phyloP scores from a whole-genome alignment of 2,113 vertebrate genomes.

The Toxostoma redivivum region DNA sequence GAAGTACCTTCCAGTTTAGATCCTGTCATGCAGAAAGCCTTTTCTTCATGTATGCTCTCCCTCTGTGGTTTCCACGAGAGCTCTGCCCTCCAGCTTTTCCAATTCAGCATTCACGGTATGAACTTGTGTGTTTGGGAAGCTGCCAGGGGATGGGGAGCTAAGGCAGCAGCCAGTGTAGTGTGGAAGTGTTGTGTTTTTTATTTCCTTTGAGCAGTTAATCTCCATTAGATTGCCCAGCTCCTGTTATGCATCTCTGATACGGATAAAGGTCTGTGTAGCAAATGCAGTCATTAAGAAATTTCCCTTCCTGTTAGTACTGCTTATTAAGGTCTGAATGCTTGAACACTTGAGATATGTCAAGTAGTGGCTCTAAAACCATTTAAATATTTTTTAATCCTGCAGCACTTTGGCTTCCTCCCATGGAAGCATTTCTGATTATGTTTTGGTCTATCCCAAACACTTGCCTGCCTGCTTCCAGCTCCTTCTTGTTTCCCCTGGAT shows the following conservation, averaged over 20 bases:
- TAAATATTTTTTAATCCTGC: not conserved
- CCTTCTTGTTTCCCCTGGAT: not conserved
- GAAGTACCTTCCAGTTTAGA: constrained; percentile 47
- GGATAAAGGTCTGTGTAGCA: not conserved
- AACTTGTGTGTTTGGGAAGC: constrained; percentile 36
- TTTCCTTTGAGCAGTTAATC: constrained; percentile 54
- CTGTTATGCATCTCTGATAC: constrained; percentile 23
- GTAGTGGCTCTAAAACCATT: not conserved
- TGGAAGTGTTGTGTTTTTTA: constrained; percentile 13
- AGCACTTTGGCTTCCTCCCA: not conserved
- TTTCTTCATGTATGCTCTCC: constrained; percentile 26
- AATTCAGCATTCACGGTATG: constrained; percentile 49
- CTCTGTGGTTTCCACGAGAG: constrained; percentile 21
- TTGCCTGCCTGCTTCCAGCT: not conserved
- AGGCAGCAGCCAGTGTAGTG: not conserved
- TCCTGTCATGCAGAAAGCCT: constrained; percentile 43
- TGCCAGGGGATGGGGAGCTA: constrained; percentile 26
- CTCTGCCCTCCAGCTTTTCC: constrained; percentile 53
- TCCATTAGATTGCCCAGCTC: constrained; percentile 53
- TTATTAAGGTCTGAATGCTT: constrained; percentile 7
- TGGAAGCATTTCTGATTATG: not conserved
- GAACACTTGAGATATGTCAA: not conserved
- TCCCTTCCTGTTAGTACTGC: not conserved
- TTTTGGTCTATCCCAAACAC: not conserved
- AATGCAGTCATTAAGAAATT: constrained; percentile 47